Evolutionary conservation across 2,888 invertebrate genomes (phyloP), one percentile per base, ranked within the genome.

Genomic region (Campopleginae sp.): DNA sequence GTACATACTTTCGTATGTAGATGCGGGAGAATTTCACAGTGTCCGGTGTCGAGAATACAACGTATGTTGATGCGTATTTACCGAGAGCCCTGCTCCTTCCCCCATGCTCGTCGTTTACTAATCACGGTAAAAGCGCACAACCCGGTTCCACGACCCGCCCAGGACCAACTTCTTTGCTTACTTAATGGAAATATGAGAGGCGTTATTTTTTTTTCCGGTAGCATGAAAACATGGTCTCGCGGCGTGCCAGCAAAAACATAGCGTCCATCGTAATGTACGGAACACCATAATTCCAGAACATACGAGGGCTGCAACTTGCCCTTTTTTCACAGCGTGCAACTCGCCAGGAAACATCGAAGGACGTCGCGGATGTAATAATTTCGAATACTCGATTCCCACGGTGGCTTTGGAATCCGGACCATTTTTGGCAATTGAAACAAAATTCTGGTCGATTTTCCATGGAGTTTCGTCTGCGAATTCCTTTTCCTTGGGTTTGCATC

Each of bases 101-200:
- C 86, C 87, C 88, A 89, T 90, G 88, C 88, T 88, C 87, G 89
- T 89, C 88, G 88, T 88, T 87, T 90, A 92, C 90, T 92, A 92
- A 92, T 92, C 92, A 91, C 87, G 91, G 89, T 92, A 92, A 92
- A 92, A 92, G 92, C 92, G 82, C 86, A 76, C 71, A 79, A 48
- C 78, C 66, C 76, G 77, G 23, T 78, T 78, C 42, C 61, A 77
- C 77, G 33, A 33, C 5, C 65, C 80, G 70, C 76, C 27, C 51
- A 46, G 75, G 76, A 79, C 78, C 77, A 80, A 77, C 82, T 84
- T 65, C 84, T 87, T 90, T 86, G 88, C 89, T 90, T 90, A 90
- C 88, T 90, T 91, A 91, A 92, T 91, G 90, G 89, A 91, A 91
- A 91, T 91, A 92, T 89, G 90, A 90, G 89, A 90, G 88, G 80